Conservation (phyloP, 30 jellyfish, hydroid and myxozoan genomes). For the Hydractinia symbiolongicarpus region DNA sequence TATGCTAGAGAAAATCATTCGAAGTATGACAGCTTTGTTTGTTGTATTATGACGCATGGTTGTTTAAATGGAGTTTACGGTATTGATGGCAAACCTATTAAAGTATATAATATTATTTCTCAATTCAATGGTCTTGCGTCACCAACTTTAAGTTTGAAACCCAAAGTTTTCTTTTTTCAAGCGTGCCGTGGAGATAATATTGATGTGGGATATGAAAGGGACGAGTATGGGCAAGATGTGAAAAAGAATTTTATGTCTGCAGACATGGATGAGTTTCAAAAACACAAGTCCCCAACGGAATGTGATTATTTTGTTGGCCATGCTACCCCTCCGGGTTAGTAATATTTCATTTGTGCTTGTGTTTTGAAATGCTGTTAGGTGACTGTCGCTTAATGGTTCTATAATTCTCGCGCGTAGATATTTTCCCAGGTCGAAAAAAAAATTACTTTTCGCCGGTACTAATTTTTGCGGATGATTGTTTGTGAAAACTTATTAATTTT, state of each 20-base stretch:
- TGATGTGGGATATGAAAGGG: slow-evolving; percentile 20
- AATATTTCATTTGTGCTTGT: background rate
- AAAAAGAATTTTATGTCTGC: background rate
- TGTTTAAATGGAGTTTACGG: slow-evolving; percentile 43
- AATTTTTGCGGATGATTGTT: no score
- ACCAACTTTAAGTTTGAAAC: slow-evolving; percentile 40
- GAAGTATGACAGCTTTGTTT: slow-evolving; percentile 51
- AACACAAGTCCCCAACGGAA: slow-evolving; percentile 13
- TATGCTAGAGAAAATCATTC: slow-evolving; percentile 25
- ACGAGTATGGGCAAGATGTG: slow-evolving; percentile 27
- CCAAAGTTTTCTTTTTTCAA: slow-evolving; percentile 71
- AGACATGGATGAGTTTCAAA: background rate
- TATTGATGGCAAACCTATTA: slow-evolving; percentile 50
- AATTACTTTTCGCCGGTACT: no score
- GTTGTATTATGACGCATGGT: slow-evolving; percentile 67
- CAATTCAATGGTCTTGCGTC: slow-evolving; percentile 40
- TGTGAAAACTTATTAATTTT: no score
- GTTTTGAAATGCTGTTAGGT: background rate
- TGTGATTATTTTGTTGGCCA: slow-evolving; percentile 65
- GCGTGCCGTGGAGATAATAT: slow-evolving; percentile 50
- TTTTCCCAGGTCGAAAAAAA: no score
- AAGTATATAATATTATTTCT: slow-evolving; percentile 10
- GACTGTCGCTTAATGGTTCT: no score
- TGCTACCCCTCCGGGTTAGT: slow-evolving; percentile 74
- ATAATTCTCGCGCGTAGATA: no score